Conservation (phyloP, 2,888 invertebrate species). For the Harpalus rufipes region DNA sequence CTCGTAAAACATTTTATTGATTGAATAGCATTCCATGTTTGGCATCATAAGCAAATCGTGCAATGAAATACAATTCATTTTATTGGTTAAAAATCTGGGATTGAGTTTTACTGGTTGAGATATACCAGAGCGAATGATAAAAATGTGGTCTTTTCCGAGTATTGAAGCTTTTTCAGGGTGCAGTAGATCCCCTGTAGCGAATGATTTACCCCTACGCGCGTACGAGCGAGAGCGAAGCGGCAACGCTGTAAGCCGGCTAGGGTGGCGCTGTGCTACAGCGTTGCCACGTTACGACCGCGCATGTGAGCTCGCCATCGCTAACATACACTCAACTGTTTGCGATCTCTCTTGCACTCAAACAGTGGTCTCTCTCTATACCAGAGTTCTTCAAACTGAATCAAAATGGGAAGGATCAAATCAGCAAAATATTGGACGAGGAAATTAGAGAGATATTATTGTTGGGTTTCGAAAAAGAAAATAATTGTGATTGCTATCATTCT, state of each 20-base stretch:
- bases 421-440: too few species aligned
- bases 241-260: slow-evolving; percentile 11
- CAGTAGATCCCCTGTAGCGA: slow-evolving; percentile 25
- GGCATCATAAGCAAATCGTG: background rate
- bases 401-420: too few species aligned
- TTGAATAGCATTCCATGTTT: background rate
- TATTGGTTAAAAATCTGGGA: background rate
- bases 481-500: too few species aligned
- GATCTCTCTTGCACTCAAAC: too few species aligned
- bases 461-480: too few species aligned
- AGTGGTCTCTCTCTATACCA: too few species aligned
- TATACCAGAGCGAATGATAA: background rate
- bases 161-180: background rate
- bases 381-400: too few species aligned
- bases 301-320: background rate
- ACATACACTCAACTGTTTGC: too few species aligned
- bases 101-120: background rate
- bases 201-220: slow-evolving; percentile 34
- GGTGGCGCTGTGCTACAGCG: background rate
- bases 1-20: background rate
- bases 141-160: background rate
- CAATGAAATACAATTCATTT: slow-evolving; percentile 8
- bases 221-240: background rate
- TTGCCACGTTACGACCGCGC: background rate
- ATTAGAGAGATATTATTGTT: too few species aligned